A percentile compares a stretch with the other conserved stretches of the same genome.
Evolutionary conservation across 2,888 invertebrate genomes (phyloP).

Genomic region (Trissolcus japonicus): DNA sequence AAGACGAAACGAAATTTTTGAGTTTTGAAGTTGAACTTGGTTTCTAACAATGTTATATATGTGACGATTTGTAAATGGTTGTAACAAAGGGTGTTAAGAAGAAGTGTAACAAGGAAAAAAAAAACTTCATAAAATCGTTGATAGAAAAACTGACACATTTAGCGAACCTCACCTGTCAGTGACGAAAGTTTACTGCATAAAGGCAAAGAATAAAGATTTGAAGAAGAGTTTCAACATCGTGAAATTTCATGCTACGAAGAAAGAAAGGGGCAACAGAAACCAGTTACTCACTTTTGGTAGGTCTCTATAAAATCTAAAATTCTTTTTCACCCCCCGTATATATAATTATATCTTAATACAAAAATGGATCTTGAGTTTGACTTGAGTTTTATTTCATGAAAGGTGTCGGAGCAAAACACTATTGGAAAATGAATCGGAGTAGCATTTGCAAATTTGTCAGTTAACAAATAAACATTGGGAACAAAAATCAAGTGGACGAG

Average conservation of each 20-base stretch:
- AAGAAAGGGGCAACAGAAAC: constrained; percentile 9
- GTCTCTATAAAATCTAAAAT: constrained; percentile 11
- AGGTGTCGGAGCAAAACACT: constrained; percentile 9
- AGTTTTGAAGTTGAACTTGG: not conserved
- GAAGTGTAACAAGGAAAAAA: not conserved
- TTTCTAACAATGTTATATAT: too few species aligned
- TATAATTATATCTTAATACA: not conserved
- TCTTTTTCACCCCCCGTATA: not conserved
- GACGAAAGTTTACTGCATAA: constrained; percentile 55
- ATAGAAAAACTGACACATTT: constrained; percentile 33
- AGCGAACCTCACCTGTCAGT: constrained; percentile 59
- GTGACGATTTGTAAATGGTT: not conserved
- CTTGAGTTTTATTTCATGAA: not conserved
- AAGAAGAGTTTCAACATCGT: constrained; percentile 37
- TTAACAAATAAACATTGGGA: not conserved
- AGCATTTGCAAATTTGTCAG: not conserved
- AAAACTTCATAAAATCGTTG: constrained; percentile 1
- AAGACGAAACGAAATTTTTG: not conserved
- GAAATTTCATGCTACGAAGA: constrained; percentile 40
- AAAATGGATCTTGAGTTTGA: not conserved
- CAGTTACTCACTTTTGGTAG: constrained; percentile 43
- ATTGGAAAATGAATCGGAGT: constrained; percentile 18
- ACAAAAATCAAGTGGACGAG: constrained; percentile 3
- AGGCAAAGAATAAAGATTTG: constrained; percentile 51
- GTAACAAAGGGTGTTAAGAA: not conserved